Percentiles rank a stretch among this genome's conserved stretches.
These are phyloP conservation scores for Acridotheres tristis DNA, from an alignment of 2,797 vertebrate genomes.

Conservation along the genomic window DNA sequence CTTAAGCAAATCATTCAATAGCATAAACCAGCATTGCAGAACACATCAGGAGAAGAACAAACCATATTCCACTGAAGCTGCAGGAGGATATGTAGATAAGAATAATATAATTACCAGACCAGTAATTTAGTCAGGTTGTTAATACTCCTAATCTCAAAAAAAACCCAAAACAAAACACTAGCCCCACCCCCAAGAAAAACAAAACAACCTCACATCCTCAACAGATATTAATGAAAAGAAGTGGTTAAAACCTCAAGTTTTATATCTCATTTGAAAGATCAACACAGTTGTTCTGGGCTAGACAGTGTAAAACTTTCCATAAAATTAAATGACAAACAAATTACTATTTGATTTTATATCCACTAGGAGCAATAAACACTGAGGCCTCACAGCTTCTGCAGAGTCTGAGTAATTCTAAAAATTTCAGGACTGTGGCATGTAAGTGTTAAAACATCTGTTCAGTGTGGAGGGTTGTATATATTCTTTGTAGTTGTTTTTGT, in stretches of 20 bases:
- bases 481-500: conserved; percentile 45
- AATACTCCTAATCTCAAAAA: not conserved
- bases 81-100: not conserved
- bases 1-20: not conserved
- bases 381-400: conserved; percentile 42
- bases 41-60: not conserved
- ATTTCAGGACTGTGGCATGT: conserved; percentile 30
- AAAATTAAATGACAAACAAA: conserved; percentile 59
- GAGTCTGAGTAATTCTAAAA: conserved; percentile 13
- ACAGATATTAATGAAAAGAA: conserved; percentile 27
- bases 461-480: conserved; percentile 8
- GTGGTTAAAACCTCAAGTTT: conserved; percentile 25
- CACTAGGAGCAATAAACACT: conserved; percentile 56
- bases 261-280: conserved; percentile 38
- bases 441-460: conserved; percentile 61
- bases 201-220: not conserved
- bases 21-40: not conserved
- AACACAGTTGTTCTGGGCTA: conserved; percentile 26
- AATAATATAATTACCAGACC: conserved; percentile 5
- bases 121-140: conserved; percentile 3
- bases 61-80: conserved; percentile 7
- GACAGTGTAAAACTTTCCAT: conserved; percentile 39
- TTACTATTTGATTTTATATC: conserved; percentile 56
- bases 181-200: not conserved
- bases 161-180: not conserved